Percentiles rank a stretch among this genome's conserved stretches.
Conservation (phyloP, 2,888 invertebrate species). For the Rhagonycha lutea region DNA sequence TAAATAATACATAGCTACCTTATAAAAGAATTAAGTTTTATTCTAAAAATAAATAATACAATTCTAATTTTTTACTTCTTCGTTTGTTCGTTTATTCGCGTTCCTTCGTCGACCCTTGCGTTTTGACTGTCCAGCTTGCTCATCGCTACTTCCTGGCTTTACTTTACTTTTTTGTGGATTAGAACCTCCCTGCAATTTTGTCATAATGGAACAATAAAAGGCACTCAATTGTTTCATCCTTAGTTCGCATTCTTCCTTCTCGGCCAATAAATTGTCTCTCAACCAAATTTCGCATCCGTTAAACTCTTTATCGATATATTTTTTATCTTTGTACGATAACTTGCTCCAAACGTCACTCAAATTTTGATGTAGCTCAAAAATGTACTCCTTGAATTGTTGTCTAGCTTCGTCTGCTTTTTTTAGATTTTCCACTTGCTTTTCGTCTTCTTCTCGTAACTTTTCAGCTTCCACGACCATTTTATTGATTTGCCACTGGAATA, state of each 20-base stretch:
- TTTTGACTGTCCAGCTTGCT: constrained; percentile 38
- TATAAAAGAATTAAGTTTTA: not conserved
- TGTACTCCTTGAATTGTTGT: constrained; percentile 71
- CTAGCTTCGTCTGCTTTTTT: constrained; percentile 64
- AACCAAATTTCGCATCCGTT: constrained; percentile 67
- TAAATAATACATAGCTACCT: not conserved
- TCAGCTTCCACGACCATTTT: constrained; percentile 78
- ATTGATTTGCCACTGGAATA: constrained; percentile 82
- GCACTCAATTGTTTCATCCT: constrained; percentile 58
- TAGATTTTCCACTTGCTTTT: constrained; percentile 66
- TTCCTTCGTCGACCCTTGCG: constrained; percentile 38
- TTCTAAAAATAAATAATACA: not conserved
- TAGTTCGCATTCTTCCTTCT: constrained; percentile 66
- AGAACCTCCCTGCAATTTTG: constrained; percentile 55
- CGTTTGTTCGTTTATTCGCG: no score
- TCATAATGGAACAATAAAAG: constrained; percentile 61
- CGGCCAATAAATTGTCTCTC: constrained; percentile 66
- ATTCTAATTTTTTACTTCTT: no score
- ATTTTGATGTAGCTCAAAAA: constrained; percentile 69
- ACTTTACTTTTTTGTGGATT: constrained; percentile 37
- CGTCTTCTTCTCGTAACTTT: constrained; percentile 72
- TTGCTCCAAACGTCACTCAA: constrained; percentile 64
- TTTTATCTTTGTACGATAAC: constrained; percentile 66
- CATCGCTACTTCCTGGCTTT: constrained; percentile 36
- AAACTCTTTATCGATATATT: constrained; percentile 41